Percentiles rank a stretch among this genome's conserved stretches.
Evolutionary conservation across 2,797 vertebrate species (phyloP).

Genomic region (Cryptoblepharus egeriae): DNA sequence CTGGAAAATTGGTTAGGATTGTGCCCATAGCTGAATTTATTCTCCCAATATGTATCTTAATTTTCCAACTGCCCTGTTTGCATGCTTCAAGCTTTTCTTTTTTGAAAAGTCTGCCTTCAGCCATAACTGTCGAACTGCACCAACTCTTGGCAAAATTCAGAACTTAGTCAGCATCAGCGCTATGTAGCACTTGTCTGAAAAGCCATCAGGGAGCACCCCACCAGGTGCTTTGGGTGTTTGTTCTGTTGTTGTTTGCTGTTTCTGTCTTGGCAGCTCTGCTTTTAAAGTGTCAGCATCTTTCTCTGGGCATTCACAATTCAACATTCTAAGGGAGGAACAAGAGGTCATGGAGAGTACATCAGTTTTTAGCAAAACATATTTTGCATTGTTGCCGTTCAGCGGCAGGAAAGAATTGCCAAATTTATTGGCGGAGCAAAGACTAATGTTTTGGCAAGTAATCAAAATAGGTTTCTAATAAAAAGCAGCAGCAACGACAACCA

Average conservation of each 20-base stretch:
- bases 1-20: too few relatives aligned
- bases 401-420: constrained; percentile 24
- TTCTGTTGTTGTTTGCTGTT: background rate
- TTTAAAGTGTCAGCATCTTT: constrained; percentile 64
- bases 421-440: constrained; percentile 18
- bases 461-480: background rate
- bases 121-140: constrained; percentile 2
- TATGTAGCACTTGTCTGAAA: constrained; percentile 50
- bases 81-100: background rate
- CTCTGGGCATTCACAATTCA: constrained; percentile 42
- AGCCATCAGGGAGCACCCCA: constrained; percentile 42
- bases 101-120: background rate
- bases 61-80: background rate
- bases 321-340: constrained; percentile 50
- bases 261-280: constrained; percentile 44
- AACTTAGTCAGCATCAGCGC: constrained; percentile 27
- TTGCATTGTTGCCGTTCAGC: constrained; percentile 41
- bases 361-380: constrained; percentile 48
- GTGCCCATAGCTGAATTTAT: background rate
- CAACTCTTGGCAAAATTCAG: constrained; percentile 29
- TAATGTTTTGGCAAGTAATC: constrained; percentile 32
- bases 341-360: constrained; percentile 52
- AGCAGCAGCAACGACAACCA: background rate
- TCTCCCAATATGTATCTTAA: background rate
- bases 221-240: constrained; percentile 35